Evolutionary conservation across 2,113 vertebrate genomes (phyloP).

Genomic region (Lonchura striata): DNA sequence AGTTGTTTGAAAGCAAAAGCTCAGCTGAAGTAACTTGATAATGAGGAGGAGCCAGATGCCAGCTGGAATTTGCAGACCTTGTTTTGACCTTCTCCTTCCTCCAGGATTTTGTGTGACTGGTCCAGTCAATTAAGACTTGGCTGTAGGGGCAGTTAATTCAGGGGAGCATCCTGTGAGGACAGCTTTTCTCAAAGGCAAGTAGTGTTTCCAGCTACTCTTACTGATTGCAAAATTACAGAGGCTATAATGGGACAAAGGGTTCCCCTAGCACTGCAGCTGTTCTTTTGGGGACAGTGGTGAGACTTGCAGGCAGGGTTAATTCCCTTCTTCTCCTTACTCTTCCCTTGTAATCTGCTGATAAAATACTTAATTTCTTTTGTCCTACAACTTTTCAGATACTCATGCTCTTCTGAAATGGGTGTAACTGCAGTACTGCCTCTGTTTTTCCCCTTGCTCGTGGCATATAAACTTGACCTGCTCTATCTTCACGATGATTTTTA

Average conservation of each 20-base stretch:
- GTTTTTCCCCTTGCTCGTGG: neutral
- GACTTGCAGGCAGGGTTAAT: neutral
- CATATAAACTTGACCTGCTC: neutral
- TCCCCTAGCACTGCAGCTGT: neutral
- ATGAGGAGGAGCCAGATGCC: conserved; percentile 32
- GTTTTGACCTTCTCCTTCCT: conserved; percentile 10
- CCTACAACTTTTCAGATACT: neutral
- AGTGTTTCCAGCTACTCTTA: neutral
- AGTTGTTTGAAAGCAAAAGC: conserved; percentile 20
- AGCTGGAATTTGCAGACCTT: neutral
- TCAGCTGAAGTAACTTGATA: conserved; percentile 22
- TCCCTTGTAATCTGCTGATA: neutral
- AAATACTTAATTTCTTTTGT: neutral
- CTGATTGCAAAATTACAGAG: neutral
- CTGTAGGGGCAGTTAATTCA: neutral
- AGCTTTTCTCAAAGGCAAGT: neutral
- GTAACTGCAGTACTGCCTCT: neutral
- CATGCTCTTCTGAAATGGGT: neutral
- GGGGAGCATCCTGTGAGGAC: neutral
- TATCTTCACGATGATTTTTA: neutral
- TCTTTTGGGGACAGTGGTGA: neutral
- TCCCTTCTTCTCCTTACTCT: neutral
- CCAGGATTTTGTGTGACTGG: neutral
- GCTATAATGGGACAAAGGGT: neutral
- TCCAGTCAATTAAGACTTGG: neutral